Evolutionary conservation across 2,797 vertebrate species (phyloP), one percentile per base, ranked within the genome.

Genomic region (Tragelaphus eurycerus): DNA sequence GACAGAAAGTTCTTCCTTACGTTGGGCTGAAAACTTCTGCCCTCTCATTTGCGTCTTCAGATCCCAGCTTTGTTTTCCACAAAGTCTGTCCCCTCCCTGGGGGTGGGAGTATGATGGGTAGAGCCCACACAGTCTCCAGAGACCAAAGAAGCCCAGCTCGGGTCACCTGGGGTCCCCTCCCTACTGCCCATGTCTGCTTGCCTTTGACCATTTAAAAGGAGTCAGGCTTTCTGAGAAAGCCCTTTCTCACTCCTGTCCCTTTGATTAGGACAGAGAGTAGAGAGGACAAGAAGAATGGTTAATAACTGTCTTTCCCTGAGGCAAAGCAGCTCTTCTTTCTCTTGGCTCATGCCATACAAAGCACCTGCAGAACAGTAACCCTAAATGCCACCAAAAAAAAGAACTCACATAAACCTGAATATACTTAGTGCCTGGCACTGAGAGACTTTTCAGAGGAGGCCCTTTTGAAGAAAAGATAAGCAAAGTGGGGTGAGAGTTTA

Each of bases 371-470:
- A 54, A 21, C 1, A 4, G 46, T 74, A 93, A 59, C 54, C 83
- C 81, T 87, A 62, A 93, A 94, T 43, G 38, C 78, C n/a, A 16
- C 90, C 4, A 19, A 19, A n/a, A 67, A 90, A 25, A 62, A 76
- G 2, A 48, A 34, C 11, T 50, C 76, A 31, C 21, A 38, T 43
- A 83, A 93, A 86, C 71, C 89, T 43, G 62, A 50, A 38, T 8
- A 38, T 12, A 1, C 52, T 60, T 46, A 13, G 57, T 62, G 71
- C 43, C 86, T 31, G 82, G 59, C 43, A 14, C 25, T 0, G 27
- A 74, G 43, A 93, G 16, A 19, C 25, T 95, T 89, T 87, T 76
- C 90, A 96, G 48, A 74, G 27, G 27, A 92, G 84, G 34, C 12
- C 50, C 43, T 92, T 96, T 81, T 34, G 64, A 43, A 83, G 64